Percentiles rank a stretch among this genome's conserved stretches.
phyloP scores from a whole-genome alignment of 1,140 invertebrate species.

The Orussus abietinus region DNA sequence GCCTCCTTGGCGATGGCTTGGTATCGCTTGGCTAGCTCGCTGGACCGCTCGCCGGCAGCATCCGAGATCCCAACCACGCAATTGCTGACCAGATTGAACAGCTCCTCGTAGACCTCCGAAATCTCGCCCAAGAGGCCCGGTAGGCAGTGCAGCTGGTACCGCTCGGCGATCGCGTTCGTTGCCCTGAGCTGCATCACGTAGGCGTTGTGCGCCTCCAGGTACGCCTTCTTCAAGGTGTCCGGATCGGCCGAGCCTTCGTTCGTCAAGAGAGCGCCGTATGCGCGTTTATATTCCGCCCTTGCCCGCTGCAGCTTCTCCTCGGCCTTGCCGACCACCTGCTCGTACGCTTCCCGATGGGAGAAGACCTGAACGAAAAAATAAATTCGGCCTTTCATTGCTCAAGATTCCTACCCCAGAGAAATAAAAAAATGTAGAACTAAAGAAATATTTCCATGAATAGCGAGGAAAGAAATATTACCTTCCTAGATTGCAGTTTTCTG shows the following conservation, averaged over 20 bases:
- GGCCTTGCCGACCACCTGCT: constrained; percentile 82
- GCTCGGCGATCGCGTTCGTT: constrained; percentile 81
- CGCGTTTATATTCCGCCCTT: constrained; percentile 80
- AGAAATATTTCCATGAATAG: constrained; percentile 4
- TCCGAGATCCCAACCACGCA: constrained; percentile 44
- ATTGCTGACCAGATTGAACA: constrained; percentile 39
- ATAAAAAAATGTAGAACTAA: too few relatives aligned
- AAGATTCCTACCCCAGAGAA: too few relatives aligned
- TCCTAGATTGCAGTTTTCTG: constrained; percentile 88
- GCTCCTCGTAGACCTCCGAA: constrained; percentile 46
- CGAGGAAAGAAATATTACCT: constrained; percentile 47
- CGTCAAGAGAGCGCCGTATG: constrained; percentile 71
- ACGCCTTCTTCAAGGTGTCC: constrained; percentile 65
- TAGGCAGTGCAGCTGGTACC: constrained; percentile 55
- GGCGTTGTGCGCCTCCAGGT: constrained; percentile 88
- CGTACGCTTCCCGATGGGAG: constrained; percentile 85
- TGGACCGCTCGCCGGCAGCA: constrained; percentile 32
- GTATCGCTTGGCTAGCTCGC: constrained; percentile 42
- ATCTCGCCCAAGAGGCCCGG: constrained; percentile 41
- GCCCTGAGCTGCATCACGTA: constrained; percentile 90
- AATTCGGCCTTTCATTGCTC: too few relatives aligned
- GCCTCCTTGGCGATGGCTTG: constrained; percentile 37
- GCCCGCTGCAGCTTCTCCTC: constrained; percentile 74
- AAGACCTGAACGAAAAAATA: constrained; percentile 58
- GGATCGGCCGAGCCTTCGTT: constrained; percentile 42